Conservation (phyloP, 2,113 vertebrate genomes). For the Isichthys henryi region DNA sequence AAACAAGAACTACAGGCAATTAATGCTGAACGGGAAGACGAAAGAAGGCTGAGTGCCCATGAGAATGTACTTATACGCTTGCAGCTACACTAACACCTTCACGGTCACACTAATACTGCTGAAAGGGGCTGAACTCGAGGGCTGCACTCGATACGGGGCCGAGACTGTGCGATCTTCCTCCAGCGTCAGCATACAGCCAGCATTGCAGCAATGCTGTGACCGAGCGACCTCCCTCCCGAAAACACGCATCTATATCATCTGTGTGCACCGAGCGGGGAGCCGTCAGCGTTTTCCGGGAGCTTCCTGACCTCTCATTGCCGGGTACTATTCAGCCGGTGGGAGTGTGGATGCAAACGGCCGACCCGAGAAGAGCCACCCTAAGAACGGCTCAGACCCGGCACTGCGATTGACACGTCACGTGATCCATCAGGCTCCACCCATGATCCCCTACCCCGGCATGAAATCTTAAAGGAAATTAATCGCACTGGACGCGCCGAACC, state of each 20-base stretch:
- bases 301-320: not conserved
- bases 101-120: not conserved
- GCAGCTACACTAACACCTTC: not conserved
- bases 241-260: not conserved
- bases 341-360: not conserved
- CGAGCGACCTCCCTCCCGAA: not conserved
- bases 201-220: not conserved
- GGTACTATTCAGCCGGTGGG: not conserved
- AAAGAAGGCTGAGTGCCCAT: not conserved
- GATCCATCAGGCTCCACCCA: constrained; percentile 34
- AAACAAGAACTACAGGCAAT: constrained; percentile 18
- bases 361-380: not conserved
- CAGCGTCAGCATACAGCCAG: not conserved
- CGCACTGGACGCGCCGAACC: constrained; percentile 46
- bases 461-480: constrained; percentile 57
- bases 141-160: not conserved
- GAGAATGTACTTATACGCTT: not conserved
- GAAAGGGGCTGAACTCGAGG: not conserved
- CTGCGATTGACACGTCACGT: not conserved
- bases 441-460: constrained; percentile 42
- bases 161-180: not conserved
- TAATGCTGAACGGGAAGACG: constrained; percentile 27
- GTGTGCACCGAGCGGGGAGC: not conserved
- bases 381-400: not conserved
- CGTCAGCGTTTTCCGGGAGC: not conserved